Evolutionary conservation across 2,797 vertebrate genomes (phyloP).

Genomic region (Phrynocephalus forsythii): DNA sequence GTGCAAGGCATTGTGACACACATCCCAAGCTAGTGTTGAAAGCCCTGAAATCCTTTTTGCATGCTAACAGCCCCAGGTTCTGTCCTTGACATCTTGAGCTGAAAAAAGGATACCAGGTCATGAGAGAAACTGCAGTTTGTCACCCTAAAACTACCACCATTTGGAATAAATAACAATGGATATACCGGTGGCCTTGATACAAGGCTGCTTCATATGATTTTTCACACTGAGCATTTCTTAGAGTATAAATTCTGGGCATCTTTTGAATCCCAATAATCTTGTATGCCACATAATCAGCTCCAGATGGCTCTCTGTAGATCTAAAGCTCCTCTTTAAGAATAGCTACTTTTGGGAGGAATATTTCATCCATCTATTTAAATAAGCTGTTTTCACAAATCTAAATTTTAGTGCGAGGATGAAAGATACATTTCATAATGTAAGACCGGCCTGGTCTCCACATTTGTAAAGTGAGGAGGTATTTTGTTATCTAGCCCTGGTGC

Average conservation of each 20-base stretch:
- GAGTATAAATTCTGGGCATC: not conserved
- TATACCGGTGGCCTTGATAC: too few species aligned
- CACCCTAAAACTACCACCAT: not conserved
- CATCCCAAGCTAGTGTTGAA: not conserved
- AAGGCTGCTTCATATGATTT: not conserved
- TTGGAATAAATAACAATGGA: not conserved
- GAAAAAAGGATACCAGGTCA: too few species aligned
- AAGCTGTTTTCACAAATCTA: not conserved
- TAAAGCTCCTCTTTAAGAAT: not conserved
- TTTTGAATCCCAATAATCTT: not conserved
- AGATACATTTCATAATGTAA: not conserved
- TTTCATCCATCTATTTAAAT: slow-evolving; percentile 15
- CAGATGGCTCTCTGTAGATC: not conserved
- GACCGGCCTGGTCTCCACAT: not conserved
- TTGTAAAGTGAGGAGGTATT: not conserved
- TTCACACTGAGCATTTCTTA: not conserved
- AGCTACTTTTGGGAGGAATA: not conserved
- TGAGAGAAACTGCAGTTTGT: not conserved
- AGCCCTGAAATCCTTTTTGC: not conserved
- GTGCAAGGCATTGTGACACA: not conserved
- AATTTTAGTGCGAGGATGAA: not conserved
- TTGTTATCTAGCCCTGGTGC: slow-evolving; percentile 27
- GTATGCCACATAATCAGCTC: not conserved
- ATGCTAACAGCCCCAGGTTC: not conserved
- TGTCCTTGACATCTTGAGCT: not conserved